Conservation (phyloP, 2,888 invertebrate genomes). For the Acronicta leporina region DNA sequence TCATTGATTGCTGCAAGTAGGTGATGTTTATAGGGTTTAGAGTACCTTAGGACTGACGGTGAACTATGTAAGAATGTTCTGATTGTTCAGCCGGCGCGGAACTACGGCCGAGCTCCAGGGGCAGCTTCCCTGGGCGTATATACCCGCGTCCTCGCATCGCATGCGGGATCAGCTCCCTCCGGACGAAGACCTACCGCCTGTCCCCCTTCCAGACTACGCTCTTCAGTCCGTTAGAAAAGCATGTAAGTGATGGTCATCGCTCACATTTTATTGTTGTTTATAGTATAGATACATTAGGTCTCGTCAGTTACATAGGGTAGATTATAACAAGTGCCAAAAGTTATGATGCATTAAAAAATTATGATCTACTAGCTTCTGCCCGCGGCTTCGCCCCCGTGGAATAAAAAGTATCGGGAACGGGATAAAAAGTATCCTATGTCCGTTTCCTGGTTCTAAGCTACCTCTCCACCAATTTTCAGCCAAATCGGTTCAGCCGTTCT, state of each 20-base stretch:
- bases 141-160: slow-evolving; percentile 77
- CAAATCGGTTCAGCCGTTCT: no score
- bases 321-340: no score
- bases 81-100: slow-evolving; percentile 67
- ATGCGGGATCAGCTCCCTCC: slow-evolving; percentile 83
- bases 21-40: not conserved
- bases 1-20: slow-evolving; percentile 9
- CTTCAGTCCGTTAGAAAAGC: slow-evolving; percentile 80
- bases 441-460: no score
- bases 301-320: no score
- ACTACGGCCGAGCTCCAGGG: slow-evolving; percentile 86
- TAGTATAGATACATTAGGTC: no score
- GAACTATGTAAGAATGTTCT: slow-evolving; percentile 1
- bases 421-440: no score
- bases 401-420: no score
- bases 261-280: no score
- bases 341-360: no score
- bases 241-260: slow-evolving; percentile 65
- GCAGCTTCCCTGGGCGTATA: slow-evolving; percentile 90
- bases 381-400: no score
- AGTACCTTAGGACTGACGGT: not conserved
- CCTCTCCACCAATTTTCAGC: no score
- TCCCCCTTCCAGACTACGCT: slow-evolving; percentile 90
- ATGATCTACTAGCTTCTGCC: no score
- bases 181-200: slow-evolving; percentile 88